Base-by-base conservation (phyloP, 2,888 invertebrate genomes). In the Melanchra persicariae region DNA sequence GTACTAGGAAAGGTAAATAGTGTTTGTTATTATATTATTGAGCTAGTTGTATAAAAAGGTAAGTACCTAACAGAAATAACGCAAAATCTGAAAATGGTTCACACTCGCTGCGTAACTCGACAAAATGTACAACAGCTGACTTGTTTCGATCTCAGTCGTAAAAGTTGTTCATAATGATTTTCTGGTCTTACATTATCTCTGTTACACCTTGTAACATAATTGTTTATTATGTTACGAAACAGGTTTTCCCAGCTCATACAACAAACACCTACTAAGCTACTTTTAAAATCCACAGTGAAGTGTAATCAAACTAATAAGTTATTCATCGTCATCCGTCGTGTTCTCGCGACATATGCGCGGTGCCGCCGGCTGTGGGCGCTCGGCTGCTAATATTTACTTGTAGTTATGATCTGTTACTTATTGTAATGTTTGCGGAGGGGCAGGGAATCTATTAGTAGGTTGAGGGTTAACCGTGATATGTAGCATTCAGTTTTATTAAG, bases 371-470 rank as follows among this genome's bases (percentile, higher is more conserved):
- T 40, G 78, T 74, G 85, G 86, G 85, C 85, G 12, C n/a, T 83
- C 86, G 87, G 85, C 85, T 74, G 70, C 87, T 86, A 90, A 91
- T 85, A 88, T 89, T 84, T 80, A 75, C 62, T 64, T 78, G 75
- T 86, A 85, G 85, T 88, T 85, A 73, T 59, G 58, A 74, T 69
- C 64, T 54, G 24, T 34, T 69, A 55, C 26, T 51, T 40, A 3
- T 60, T 24, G 15, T 51, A 26, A 54, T 49, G 61, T 65, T 58
- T 52, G 34, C 12, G 5, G 22, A 15, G 58, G 57, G 58, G 12
- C 15, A 34, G 15, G 12, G 10, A 45, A 15, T 10, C 57, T 19
- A 7, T 19, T 26, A 17, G 5, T 30, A 5, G 45, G 17, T 22
- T 22, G 17, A 34, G 15, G 19, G 10, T 37, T 45, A 19, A 51